Percentiles rank a stretch among this genome's conserved stretches.
Evolutionary conservation across 2,113 vertebrate species (phyloP).

Genomic region (Corydoras sp.): DNA sequence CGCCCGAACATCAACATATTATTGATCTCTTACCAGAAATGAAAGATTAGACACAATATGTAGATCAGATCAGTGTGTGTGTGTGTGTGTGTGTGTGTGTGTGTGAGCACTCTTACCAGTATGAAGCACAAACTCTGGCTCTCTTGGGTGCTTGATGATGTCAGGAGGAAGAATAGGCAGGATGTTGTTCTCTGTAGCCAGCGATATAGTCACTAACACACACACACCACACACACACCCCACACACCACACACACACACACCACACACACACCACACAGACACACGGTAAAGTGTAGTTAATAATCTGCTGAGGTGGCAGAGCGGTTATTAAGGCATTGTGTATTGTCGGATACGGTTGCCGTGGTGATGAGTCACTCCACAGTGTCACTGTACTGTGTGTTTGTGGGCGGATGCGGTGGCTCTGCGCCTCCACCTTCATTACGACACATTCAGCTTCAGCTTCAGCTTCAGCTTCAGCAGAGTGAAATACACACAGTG

Average conservation of each 20-base stretch:
- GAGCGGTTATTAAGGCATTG: no score
- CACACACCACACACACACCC: conserved; percentile 2
- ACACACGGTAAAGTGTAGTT: neutral
- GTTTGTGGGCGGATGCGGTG: no score
- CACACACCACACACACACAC: neutral
- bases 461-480: neutral
- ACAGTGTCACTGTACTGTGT: no score
- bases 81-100: conserved; percentile 4
- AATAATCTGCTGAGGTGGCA: neutral
- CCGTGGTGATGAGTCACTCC: no score
- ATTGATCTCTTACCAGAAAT: no score
- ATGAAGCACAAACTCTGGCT: neutral
- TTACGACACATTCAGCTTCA: no score
- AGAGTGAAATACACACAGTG: neutral
- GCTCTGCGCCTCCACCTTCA: neutral
- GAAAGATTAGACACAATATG: no score
- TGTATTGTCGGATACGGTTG: no score
- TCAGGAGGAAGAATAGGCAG: conserved; percentile 13
- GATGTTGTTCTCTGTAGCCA: neutral
- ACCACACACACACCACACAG: conserved; percentile 16
- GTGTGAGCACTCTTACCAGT: neutral
- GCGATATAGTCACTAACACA: neutral
- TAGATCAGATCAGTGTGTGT: neutral
- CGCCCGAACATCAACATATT: no score
- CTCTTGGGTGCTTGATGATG: conserved; percentile 11